Conservation (phyloP, 1,140 invertebrate species). For the Drosophila mauritiana region DNA sequence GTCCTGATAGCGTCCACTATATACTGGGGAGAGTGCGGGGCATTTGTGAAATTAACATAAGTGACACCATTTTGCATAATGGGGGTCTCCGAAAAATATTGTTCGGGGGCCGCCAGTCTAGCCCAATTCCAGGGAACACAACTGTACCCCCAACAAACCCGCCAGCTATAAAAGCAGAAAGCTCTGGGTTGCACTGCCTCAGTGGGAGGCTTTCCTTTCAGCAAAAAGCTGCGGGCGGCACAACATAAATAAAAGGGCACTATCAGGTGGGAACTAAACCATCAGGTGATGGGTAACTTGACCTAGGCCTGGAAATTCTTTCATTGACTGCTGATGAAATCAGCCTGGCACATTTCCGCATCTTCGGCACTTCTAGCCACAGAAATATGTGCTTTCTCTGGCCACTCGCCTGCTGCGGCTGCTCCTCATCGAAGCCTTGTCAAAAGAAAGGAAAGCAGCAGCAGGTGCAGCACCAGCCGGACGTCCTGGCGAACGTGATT, state of each 20-base stretch:
- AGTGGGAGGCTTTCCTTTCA: slow-evolving; percentile 3
- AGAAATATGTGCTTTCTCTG: slow-evolving; percentile 6
- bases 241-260: neutral
- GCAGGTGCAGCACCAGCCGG: neutral
- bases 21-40: slow-evolving; percentile 2
- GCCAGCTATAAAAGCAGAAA: slow-evolving; percentile 31
- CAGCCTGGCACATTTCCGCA: no score
- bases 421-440: neutral
- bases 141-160: slow-evolving; percentile 22
- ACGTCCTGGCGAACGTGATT: slow-evolving; percentile 22
- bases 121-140: slow-evolving; percentile 10
- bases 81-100: slow-evolving; percentile 17
- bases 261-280: neutral
- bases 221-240: neutral
- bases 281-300: neutral
- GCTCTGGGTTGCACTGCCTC: neutral
- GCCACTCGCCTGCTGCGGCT: slow-evolving; percentile 14
- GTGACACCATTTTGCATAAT: slow-evolving; percentile 50
- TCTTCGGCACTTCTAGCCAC: no score
- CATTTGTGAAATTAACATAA: slow-evolving; percentile 43
- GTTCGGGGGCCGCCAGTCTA: neutral
- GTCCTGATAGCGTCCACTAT: slow-evolving; percentile 7
- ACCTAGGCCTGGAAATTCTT: neutral
- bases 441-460: slow-evolving; percentile 1
- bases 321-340: neutral